Base-by-base conservation (phyloP, 2,113 vertebrate genomes). In the Mellivora capensis region DNA sequence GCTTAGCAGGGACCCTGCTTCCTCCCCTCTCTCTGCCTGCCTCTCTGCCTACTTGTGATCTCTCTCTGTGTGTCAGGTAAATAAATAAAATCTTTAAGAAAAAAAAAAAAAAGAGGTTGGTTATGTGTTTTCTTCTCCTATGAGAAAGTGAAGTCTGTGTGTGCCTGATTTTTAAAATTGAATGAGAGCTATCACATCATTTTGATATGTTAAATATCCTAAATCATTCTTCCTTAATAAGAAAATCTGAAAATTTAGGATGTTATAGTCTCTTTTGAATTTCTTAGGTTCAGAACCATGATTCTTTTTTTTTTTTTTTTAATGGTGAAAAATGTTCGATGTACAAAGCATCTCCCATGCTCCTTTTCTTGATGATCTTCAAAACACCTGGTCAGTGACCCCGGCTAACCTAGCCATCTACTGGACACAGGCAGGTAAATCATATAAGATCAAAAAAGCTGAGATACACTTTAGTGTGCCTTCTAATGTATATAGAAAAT, bases 261-360 rank as follows among this genome's bases (percentile, higher is more conserved):
- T 34, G 2, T 31, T 20, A 23, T 23, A 8, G 21, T 47, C 95
- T 85, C 21, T 90, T 97, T 79, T 67, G 34, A 11, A 86, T 27
- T 85, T 91, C 52, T 64, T 27, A 47, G 29, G 5, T 8, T 90
- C 42, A 61, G 7, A 72, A 11, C 4, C 18, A 67, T 47, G 21
- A 8, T 80, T 96, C 13, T 31, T 77, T 61, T 94, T 42, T 79
- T 95, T 29, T 29, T 31, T 96, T 95, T 95, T 77, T 61, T 94
- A 49, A 44, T 21, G 17, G 2, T 47, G 13, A 15, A 82, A 64
- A 79, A 93, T 6, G 7, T n/a, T 92, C 31, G 6, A 2, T 25
- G 25, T 59, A 6, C 7, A 79, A 47, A 34, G 23, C n/a, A 42
- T 39, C 13, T 86, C 15, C 12, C 31, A 69, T 67, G 27, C 7